phyloP scores from a whole-genome alignment of 1,140 invertebrate species.

The Drosophila sturtevanti region DNA sequence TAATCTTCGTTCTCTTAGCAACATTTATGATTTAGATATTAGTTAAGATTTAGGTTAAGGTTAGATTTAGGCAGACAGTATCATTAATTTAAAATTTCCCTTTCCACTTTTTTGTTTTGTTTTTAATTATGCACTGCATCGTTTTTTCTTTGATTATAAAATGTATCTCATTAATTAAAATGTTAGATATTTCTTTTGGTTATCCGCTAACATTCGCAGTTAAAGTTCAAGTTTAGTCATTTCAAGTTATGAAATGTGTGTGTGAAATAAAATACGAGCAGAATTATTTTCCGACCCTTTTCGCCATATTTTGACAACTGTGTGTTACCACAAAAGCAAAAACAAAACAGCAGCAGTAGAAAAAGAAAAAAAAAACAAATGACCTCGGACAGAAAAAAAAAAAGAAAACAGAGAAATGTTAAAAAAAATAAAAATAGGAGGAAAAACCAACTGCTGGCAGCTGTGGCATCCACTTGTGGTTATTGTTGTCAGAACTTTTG shows the following conservation, averaged over 20 bases:
- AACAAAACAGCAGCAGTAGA: slow-evolving; percentile 5
- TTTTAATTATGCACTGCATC: no score
- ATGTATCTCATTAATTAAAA: no score
- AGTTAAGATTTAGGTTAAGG: no score
- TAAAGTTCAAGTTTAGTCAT: background rate
- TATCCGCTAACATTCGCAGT: no score
- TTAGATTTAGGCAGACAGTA: no score
- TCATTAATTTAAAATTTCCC: no score
- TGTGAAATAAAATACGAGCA: background rate
- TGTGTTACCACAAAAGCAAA: slow-evolving; percentile 67
- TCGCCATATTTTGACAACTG: slow-evolving; percentile 77
- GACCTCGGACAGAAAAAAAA: slow-evolving; percentile 6
- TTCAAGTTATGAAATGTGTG: background rate
- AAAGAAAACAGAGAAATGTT: background rate
- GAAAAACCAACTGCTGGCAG: slow-evolving; percentile 51
- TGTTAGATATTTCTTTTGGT: no score
- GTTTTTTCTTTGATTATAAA: no score
- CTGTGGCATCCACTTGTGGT: slow-evolving; percentile 77
- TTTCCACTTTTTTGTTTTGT: no score
- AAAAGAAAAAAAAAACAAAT: slow-evolving; percentile 17
- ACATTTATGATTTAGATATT: no score
- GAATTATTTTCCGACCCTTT: slow-evolving; percentile 41
- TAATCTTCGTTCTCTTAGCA: no score
- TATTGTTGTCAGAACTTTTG: slow-evolving; percentile 78
- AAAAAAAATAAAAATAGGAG: slow-evolving; percentile 7